Conservation (phyloP, 2,888 invertebrate genomes). For the Spisula subtruncata region DNA sequence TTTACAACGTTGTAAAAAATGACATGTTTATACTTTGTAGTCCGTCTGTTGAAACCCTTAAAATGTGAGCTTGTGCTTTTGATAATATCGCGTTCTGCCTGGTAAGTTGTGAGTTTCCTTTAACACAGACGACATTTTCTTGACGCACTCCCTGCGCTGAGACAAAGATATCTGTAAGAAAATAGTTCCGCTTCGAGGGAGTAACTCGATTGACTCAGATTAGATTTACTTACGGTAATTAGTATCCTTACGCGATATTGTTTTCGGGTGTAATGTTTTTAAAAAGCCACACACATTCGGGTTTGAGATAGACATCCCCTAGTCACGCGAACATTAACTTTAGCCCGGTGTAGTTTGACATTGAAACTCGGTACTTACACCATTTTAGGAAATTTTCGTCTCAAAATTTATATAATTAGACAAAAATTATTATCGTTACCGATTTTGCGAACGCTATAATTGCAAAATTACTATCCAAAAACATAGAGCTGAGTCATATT, state of each 20-base stretch:
- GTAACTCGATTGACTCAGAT: constrained; percentile 35
- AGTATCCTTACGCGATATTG: constrained; percentile 26
- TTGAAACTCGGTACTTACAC: constrained; percentile 35
- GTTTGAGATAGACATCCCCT: constrained; percentile 4
- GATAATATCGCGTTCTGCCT: constrained; percentile 47
- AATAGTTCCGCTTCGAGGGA: constrained; percentile 22
- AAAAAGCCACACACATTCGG: constrained; percentile 44
- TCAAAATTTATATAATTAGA: constrained; percentile 42
- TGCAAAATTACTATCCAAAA: not conserved
- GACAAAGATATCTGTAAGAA: constrained; percentile 47
- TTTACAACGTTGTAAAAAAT: not conserved
- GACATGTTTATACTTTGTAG: not conserved
- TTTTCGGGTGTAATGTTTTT: not conserved
- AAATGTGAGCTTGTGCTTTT: not conserved
- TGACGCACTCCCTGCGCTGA: constrained; percentile 35
- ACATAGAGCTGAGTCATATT: not conserved
- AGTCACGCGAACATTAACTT: constrained; percentile 46
- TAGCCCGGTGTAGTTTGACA: constrained; percentile 7
- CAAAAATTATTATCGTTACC: constrained; percentile 19
- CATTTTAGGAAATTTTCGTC: constrained; percentile 22
- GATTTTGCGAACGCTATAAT: not conserved
- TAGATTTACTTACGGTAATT: constrained; percentile 35
- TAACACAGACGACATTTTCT: constrained; percentile 41
- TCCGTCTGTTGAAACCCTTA: not conserved
- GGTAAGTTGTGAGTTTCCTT: constrained; percentile 59